Evolutionary conservation across 2,888 invertebrate species (phyloP).

Genomic region (Cepaea hortensis): DNA sequence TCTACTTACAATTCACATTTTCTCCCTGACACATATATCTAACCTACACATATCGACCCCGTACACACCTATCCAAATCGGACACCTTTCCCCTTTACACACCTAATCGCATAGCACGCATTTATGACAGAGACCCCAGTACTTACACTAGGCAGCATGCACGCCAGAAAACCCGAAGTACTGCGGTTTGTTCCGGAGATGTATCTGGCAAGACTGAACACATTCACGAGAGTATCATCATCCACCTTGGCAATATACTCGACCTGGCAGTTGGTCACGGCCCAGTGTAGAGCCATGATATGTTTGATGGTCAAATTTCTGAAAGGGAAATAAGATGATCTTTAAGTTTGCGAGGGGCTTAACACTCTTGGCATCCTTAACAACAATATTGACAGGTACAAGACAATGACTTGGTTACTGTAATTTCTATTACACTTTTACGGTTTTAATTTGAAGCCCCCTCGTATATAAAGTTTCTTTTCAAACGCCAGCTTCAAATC

Average conservation of each 20-base stretch:
- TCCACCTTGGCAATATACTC: conserved; percentile 24
- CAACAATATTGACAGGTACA: no score
- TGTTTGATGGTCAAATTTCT: conserved; percentile 74
- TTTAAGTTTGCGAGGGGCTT: no score
- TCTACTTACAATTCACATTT: no score
- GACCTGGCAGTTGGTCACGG: conserved; percentile 52
- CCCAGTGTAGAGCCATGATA: conserved; percentile 70
- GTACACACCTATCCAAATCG: no score
- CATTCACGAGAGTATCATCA: conserved; percentile 11
- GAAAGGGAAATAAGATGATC: conserved; percentile 55
- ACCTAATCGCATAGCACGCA: background rate
- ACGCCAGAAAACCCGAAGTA: background rate
- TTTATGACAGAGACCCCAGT: background rate
- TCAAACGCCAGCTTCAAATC: no score
- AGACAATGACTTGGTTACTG: no score
- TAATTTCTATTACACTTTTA: no score
- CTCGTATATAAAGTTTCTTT: no score
- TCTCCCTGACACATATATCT: no score
- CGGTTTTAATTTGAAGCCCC: no score
- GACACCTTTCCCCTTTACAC: background rate
- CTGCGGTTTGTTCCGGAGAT: background rate
- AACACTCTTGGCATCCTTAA: no score
- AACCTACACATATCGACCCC: no score
- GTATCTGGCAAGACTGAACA: background rate
- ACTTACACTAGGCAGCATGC: conserved; percentile 6